Evolutionary conservation across 2,797 vertebrate species (phyloP).

Genomic region (Platalea minor): DNA sequence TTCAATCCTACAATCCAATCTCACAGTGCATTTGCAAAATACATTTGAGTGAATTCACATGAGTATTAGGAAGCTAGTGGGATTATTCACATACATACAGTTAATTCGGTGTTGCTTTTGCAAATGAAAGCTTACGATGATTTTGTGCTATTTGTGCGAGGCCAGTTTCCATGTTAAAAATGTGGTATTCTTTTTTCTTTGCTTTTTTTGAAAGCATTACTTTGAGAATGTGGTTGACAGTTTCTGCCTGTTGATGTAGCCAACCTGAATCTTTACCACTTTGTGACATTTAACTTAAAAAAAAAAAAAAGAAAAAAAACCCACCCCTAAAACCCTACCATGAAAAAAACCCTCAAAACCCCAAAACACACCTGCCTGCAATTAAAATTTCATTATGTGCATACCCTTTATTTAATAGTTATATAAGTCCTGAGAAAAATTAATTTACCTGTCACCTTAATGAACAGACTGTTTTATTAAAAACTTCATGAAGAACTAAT

Average conservation of each 20-base stretch:
- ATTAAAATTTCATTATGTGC: background rate
- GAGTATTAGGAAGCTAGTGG: background rate
- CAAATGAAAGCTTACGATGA: background rate
- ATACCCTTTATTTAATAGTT: background rate
- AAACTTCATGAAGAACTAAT: background rate
- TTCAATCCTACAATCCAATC: background rate
- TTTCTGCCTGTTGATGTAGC: background rate
- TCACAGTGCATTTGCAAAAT: background rate
- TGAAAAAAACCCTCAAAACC: fast-evolving
- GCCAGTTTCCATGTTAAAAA: background rate
- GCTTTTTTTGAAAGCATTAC: background rate
- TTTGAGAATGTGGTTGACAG: background rate
- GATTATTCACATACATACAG: background rate
- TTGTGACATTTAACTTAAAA: background rate
- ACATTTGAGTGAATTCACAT: background rate
- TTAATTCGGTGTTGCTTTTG: background rate
- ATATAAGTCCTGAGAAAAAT: background rate
- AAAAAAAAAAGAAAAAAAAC: too few species aligned
- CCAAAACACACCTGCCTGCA: background rate
- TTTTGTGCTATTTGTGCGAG: background rate
- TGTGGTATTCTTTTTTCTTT: background rate
- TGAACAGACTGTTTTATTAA: background rate
- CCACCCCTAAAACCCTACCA: background rate
- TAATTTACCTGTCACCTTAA: background rate
- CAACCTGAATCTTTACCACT: background rate